These are phyloP conservation scores for Sialis lutaria DNA, from an alignment of 2,888 invertebrate genomes.

Conservation along the genomic window DNA sequence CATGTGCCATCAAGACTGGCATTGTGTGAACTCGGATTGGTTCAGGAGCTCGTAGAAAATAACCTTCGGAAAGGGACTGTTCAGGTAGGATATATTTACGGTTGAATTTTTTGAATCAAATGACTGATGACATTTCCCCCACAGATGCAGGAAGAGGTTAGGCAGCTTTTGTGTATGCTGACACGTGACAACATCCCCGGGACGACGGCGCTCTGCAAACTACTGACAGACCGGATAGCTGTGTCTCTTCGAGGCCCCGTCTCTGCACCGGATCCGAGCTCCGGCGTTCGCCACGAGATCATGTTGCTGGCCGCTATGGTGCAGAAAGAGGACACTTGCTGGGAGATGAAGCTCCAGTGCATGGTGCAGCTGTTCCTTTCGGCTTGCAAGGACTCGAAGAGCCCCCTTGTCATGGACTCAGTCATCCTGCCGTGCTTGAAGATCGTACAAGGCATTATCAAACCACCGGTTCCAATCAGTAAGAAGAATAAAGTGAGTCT, in stretches of 20 bases:
- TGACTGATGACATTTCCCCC: slow-evolving; percentile 7
- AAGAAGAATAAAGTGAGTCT: slow-evolving; percentile 30
- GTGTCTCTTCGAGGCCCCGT: slow-evolving; percentile 53
- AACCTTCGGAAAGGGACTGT: slow-evolving; percentile 76
- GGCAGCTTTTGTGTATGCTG: slow-evolving; percentile 71
- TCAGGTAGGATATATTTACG: slow-evolving; percentile 27
- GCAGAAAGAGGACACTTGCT: slow-evolving; percentile 85
- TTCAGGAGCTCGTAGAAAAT: slow-evolving; percentile 77
- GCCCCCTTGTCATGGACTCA: slow-evolving; percentile 76
- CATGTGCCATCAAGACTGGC: slow-evolving; percentile 56
- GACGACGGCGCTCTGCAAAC: slow-evolving; percentile 65
- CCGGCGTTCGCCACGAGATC: slow-evolving; percentile 77
- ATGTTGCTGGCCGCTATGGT: slow-evolving; percentile 72
- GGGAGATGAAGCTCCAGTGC: slow-evolving; percentile 82
- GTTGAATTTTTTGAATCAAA: slow-evolving; percentile 5
- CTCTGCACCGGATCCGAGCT: slow-evolving; percentile 54
- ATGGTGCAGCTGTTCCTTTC: slow-evolving; percentile 76
- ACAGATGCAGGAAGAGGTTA: slow-evolving; percentile 73
- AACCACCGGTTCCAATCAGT: slow-evolving; percentile 37
- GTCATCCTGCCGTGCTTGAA: slow-evolving; percentile 85
- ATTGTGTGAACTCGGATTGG: slow-evolving; percentile 68
- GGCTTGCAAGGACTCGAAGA: slow-evolving; percentile 57
- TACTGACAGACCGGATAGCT: slow-evolving; percentile 73
- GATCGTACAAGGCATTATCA: slow-evolving; percentile 71
- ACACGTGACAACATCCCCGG: slow-evolving; percentile 73